These are phyloP conservation scores for Chrysoperla carnea DNA, from an alignment of 1,140 invertebrate species.

Conservation along the genomic window DNA sequence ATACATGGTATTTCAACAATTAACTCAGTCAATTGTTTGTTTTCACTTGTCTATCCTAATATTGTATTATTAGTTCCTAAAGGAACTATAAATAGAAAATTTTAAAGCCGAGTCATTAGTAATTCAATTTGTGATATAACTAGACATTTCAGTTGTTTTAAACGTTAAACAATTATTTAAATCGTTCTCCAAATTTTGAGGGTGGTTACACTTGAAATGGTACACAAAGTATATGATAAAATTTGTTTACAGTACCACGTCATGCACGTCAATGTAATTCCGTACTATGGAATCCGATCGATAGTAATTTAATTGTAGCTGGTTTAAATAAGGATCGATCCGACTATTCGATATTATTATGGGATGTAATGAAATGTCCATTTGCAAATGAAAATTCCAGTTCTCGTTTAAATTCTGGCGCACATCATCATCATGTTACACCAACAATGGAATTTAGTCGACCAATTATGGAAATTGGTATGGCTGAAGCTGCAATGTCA, in stretches of 20 bases:
- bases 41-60: too few relatives aligned
- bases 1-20: too few relatives aligned
- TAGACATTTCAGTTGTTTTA: too few relatives aligned
- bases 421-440: constrained; percentile 5
- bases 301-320: constrained; percentile 63
- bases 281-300: constrained; percentile 78
- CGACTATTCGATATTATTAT: constrained; percentile 65
- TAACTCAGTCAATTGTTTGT: too few relatives aligned
- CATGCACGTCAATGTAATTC: constrained; percentile 70
- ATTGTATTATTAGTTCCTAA: too few relatives aligned
- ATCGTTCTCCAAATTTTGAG: too few relatives aligned
- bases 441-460: constrained; percentile 23
- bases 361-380: constrained; percentile 47
- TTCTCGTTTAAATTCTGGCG: constrained; percentile 1
- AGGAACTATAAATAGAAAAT: too few relatives aligned
- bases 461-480: constrained; percentile 46
- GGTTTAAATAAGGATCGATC: constrained; percentile 73
- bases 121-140: neutral
- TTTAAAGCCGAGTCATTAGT: neutral
- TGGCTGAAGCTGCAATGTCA: constrained; percentile 68
- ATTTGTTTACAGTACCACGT: constrained; percentile 41
- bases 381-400: constrained; percentile 18
- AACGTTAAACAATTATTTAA: too few relatives aligned
- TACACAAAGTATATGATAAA: too few relatives aligned
- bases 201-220: too few relatives aligned